Percentiles rank a stretch among this genome's conserved stretches.
These are phyloP conservation scores for Podarcis cretensis DNA, from an alignment of 2,113 vertebrate species.

Conservation along the genomic window DNA sequence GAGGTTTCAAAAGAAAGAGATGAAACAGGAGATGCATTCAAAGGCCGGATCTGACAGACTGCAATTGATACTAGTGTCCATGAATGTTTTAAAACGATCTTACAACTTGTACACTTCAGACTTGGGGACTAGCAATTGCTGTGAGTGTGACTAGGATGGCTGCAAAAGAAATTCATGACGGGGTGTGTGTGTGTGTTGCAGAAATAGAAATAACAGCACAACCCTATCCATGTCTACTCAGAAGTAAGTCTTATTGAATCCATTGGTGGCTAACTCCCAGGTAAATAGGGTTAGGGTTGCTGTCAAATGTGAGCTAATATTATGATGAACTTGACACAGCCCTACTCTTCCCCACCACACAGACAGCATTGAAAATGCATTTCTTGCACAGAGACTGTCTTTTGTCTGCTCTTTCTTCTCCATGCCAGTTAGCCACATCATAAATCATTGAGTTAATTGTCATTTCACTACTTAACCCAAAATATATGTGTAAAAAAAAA, in stretches of 20 bases:
- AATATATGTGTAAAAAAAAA: no score
- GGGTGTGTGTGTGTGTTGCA: neutral
- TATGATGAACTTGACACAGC: neutral
- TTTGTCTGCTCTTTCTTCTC: neutral
- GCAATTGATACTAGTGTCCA: constrained; percentile 2
- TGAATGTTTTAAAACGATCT: constrained; percentile 41
- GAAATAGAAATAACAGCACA: neutral
- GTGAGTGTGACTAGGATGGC: accelerated
- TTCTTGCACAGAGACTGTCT: neutral
- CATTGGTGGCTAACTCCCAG: no score
- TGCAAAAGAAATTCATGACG: neutral
- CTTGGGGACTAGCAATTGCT: neutral
- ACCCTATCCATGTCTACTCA: no score
- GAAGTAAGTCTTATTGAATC: no score
- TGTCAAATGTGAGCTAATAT: no score
- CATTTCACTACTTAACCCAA: neutral
- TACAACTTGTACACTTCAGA: neutral
- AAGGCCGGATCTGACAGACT: neutral
- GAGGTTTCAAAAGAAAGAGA: neutral
- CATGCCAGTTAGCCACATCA: neutral
- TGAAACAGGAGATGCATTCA: neutral
- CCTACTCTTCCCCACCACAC: neutral
- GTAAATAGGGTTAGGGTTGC: no score
- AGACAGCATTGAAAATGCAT: neutral
- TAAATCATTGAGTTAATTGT: neutral